Base-by-base conservation (phyloP, 2,113 vertebrate genomes). In the Aspiorhynchus laticeps region DNA sequence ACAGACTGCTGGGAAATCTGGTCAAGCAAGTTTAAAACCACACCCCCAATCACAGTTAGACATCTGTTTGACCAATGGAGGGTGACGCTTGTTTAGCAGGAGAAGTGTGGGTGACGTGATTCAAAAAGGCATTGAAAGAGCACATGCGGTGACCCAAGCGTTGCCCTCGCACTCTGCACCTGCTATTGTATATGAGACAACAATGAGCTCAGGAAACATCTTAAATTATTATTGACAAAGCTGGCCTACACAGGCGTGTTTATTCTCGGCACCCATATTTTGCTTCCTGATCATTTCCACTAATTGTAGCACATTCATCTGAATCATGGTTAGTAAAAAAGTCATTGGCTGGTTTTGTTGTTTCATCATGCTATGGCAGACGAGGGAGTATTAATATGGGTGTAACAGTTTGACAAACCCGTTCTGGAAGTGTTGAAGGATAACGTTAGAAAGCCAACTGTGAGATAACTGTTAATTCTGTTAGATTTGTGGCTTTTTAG, bases 21-120 rank as follows among this genome's bases (percentile, higher is more conserved):
- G 94, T 94, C 93, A 86, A 94, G 92, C 95, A 92, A 93, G 95
- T 95, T 93, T 85, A 76, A 92, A 88, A 89, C 91, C 88, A 94
- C 91, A 93, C 96, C 96, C 92, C 90, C 76, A 90, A 91, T 86
- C 91, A 89, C 93, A 93, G 92, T 93, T 92, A 90, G 90, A 78
- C 76, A 80, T 86, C 74, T 84, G 80, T 87, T 65, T 87, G 84
- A 86, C 91, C 91, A 89, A 93, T 88, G 91, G 93, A 93, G 88
- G 90, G 73, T 80, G 28, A 86, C 86, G 89, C 51, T 82, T 87
- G 91, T 92, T 95, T 90, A 86, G 88, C 90, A 90, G 92, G 90
- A 93, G 92, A 91, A 90, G 41, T 63, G 88, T 87, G 90, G 86
- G 88, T 94, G 92, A 93, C 86, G 83, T 85, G 85, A 91, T 86